Evolutionary conservation across 92 coral and sea anemone genomes (phyloP).

Genomic region (Siderastrea radians): DNA sequence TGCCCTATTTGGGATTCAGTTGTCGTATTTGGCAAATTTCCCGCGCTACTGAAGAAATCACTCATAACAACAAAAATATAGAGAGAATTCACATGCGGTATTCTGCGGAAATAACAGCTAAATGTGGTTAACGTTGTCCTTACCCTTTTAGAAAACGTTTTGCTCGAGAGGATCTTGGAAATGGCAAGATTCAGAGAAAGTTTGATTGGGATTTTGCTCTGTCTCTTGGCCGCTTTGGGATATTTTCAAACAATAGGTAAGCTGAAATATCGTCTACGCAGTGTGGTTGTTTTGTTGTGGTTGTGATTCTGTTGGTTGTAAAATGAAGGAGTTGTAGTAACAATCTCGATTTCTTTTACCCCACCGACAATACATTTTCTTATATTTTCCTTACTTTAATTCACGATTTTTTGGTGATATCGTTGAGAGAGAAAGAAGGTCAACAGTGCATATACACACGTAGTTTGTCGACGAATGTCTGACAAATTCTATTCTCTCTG

Average conservation of each 20-base stretch:
- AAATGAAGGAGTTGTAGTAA: not conserved
- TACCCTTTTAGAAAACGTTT: constrained; percentile 45
- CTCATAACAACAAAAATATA: constrained; percentile 20
- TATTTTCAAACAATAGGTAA: constrained; percentile 79
- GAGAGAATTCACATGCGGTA: constrained; percentile 11
- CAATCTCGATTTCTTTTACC: constrained; percentile 18
- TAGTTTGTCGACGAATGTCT: not conserved
- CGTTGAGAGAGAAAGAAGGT: not conserved
- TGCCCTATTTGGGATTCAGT: constrained; percentile 32
- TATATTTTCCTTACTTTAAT: constrained; percentile 2
- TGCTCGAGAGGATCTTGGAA: constrained; percentile 48
- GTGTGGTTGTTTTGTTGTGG: constrained; percentile 56
- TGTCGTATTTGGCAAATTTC: constrained; percentile 39
- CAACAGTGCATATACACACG: not conserved
- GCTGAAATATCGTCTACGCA: constrained; percentile 66
- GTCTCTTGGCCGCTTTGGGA: constrained; percentile 44
- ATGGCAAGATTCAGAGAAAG: constrained; percentile 53
- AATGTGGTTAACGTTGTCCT: constrained; percentile 52
- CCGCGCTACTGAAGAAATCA: constrained; percentile 10
- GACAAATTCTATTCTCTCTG: not conserved
- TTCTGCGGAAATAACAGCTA: constrained; percentile 24
- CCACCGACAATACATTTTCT: not conserved
- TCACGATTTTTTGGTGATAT: not conserved
- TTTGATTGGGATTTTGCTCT: constrained; percentile 42
- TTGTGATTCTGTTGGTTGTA: constrained; percentile 36